These are phyloP conservation scores for Emesis furor DNA, from an alignment of 2,888 invertebrate genomes.

Conservation along the genomic window DNA sequence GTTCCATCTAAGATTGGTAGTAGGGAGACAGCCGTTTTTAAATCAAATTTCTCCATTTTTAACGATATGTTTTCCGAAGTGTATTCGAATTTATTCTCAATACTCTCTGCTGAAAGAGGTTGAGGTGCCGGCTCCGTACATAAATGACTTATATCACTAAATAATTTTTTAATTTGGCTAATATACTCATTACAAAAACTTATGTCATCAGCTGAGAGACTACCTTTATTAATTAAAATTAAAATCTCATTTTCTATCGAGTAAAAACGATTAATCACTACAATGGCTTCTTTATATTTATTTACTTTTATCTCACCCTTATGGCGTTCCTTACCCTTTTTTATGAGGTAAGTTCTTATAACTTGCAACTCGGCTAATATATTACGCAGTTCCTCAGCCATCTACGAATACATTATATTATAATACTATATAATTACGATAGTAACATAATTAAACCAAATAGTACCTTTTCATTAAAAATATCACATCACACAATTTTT, in stretches of 20 bases:
- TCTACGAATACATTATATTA: too few species aligned
- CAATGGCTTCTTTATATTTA: not conserved
- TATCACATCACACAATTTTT: not conserved
- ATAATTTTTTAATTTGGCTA: not conserved
- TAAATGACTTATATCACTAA: conserved; percentile 2
- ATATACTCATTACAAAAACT: not conserved
- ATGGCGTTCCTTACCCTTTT: too few species aligned
- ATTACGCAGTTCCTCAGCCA: too few species aligned
- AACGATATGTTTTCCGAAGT: too few species aligned
- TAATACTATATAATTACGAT: not conserved
- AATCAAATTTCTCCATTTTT: too few species aligned
- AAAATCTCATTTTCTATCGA: not conserved
- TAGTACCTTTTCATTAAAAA: too few species aligned
- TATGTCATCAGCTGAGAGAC: too few species aligned
- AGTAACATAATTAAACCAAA: conserved; percentile 1
- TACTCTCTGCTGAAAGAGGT: conserved; percentile 6
- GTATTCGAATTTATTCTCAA: not conserved
- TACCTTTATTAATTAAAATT: too few species aligned
- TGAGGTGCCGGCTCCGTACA: not conserved
- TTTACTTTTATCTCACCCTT: too few species aligned
- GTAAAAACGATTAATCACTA: conserved; percentile 6
- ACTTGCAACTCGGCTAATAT: too few species aligned
- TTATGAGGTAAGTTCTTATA: too few species aligned
- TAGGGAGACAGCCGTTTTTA: too few species aligned
- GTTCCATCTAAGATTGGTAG: not conserved